Base-by-base conservation (phyloP, 2,888 invertebrate species). In the Drosophila fungiperda region DNA sequence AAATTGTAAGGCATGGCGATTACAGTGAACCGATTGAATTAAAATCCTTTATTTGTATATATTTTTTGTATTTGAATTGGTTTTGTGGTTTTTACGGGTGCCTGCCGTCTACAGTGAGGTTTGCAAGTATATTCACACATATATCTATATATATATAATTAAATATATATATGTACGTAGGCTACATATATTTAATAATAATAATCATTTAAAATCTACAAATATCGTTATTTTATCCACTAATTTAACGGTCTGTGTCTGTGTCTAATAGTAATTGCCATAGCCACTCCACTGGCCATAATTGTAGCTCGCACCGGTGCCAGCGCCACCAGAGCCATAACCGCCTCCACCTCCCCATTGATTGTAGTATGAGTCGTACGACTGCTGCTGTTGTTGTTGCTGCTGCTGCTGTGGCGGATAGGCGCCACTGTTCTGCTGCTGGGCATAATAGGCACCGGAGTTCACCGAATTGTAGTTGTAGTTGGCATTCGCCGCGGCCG, bases 251-350 rank as follows among this genome's bases (percentile, higher is more conserved):
- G 67, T 69, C 42, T 42, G 42, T 33, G 64, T 65, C 35, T 78
- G 66, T 65, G 38, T 78, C 80, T 90, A 92, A 76, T 92, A 92
- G 75, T 92, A 93, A 69, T 92, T 93, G 32, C 92, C 91, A 71
- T 95, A 95, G 48, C 94, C 94, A 58, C 95, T 94, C 95, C 95
- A 95, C 79, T 95, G 95, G 72, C 94, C 94, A 78, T 95, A 95
- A 38, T 94, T 94, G 61, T 95, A 94, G 55, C 81, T 79, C 17
- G 88, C 77, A 36, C 82, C 72, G 12, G 78, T 45, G 15, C 53
- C 59, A 36, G 73, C 69, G 8, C 60, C 62, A 42, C 76, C 73
- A n/a, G 79, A 73, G 7, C 80, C 68, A 1, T 94, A 93, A 68
- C 95, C 55, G n/a, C 53, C 53, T 29, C 49, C 49, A 40, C 45